Percentiles rank a stretch among this genome's conserved stretches.
Conservation (phyloP, 1,140 invertebrate species). For the Steinernema khuongi region DNA sequence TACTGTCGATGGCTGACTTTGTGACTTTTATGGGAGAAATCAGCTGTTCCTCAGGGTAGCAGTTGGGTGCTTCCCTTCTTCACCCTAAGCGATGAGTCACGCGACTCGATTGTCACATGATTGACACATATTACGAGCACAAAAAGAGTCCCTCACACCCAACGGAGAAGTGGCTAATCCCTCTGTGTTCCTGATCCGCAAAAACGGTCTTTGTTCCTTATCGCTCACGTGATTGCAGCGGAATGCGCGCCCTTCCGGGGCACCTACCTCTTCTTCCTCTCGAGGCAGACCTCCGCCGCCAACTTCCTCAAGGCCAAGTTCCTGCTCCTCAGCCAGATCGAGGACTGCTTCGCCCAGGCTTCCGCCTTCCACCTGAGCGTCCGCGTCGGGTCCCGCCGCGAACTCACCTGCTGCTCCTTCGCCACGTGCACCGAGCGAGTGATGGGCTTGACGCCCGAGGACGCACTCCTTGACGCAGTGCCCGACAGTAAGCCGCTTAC, state of each 20-base stretch:
- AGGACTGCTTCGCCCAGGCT: not conserved
- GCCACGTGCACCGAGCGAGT: not conserved
- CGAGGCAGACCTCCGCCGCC: not conserved
- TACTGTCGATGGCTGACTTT: no score
- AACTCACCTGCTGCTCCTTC: not conserved
- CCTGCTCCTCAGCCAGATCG: not conserved
- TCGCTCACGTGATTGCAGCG: not conserved
- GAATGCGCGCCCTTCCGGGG: not conserved
- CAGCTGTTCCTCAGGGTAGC: no score
- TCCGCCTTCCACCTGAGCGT: not conserved
- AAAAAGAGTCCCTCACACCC: no score
- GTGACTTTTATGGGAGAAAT: no score
- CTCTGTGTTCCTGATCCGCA: not conserved
- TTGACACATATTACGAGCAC: no score
- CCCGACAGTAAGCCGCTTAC: conserved; percentile 3
- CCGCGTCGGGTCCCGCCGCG: not conserved
- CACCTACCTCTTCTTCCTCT: conserved; percentile 1
- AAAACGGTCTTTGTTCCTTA: not conserved
- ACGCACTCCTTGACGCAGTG: not conserved
- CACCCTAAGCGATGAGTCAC: no score
- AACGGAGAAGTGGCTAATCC: no score
- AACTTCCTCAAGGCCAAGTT: conserved; percentile 2
- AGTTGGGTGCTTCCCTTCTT: no score
- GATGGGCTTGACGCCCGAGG: not conserved
- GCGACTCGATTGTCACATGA: no score